Evolutionary conservation across 2,888 invertebrate species (phyloP), one percentile per base, ranked within the genome.

Genomic region (Chelonus formosanus): DNA sequence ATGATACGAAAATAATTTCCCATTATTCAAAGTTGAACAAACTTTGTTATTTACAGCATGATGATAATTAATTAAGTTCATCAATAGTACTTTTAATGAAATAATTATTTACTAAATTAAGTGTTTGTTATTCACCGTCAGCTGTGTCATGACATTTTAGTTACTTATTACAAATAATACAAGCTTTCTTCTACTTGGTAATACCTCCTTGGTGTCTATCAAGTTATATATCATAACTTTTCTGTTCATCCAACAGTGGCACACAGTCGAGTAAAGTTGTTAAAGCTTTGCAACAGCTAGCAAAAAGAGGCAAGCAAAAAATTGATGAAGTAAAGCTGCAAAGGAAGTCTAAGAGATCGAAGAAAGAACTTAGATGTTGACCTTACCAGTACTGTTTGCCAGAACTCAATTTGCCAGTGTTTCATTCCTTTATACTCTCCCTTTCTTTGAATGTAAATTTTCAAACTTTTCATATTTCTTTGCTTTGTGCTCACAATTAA

Each of bases 221-320:
- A 66, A 72, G 73, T 73, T 74, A 73, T 74, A 72, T 20, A 20
- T 20, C 20, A 75, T 75, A 74, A 76, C 74, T 74, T 67, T 60
- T 68, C 63, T 65, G 63, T 59, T 67, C 65, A 53, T 50, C 57
- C 47, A 10, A 53, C 60, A 72, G 59, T 59, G 65, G 67, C 47
- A 47, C 58, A 67, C 68, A 65, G 68, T 68, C 68, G 60, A 59
- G 58, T 58, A 43, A 50, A 70, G 68, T 68, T 68, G 63, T 66
- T 65, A 45, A 53, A 66, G 67, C 67, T 69, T 65, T 55, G 68
- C 62, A 69, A 71, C 69, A 66, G 61, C n/a, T 34, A 44, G 34
- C 44, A 40, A 40, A 40, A 40, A 40, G 40, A 5, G 6, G 40
- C 40, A 40, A 32, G 6, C 48, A 44, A 40, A n/a, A 43, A 57